Evolutionary conservation across 2,797 vertebrate genomes (phyloP).

Genomic region (Takifugu ocellatus): DNA sequence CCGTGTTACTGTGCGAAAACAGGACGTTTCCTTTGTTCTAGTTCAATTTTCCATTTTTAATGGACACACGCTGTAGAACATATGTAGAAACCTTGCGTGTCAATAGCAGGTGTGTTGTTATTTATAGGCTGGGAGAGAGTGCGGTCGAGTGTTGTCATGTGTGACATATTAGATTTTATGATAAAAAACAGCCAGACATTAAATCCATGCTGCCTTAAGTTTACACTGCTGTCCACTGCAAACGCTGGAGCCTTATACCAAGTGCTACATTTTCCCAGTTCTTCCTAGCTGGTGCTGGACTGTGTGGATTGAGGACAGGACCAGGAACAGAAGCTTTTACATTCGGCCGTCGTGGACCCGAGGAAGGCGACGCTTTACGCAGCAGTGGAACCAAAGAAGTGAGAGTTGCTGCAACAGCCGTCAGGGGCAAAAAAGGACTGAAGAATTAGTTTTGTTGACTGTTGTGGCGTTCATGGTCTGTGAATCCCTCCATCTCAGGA

Average conservation of each 20-base stretch:
- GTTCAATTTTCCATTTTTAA: conserved; percentile 41
- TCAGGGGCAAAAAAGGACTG: no score
- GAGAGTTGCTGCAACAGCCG: no score
- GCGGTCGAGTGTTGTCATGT: conserved; percentile 47
- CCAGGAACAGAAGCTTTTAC: background rate
- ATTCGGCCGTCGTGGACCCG: no score
- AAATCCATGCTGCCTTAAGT: conserved; percentile 91
- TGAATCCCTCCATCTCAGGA: no score
- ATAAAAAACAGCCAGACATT: conserved; percentile 68
- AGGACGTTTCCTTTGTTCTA: conserved; percentile 50
- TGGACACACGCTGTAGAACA: background rate
- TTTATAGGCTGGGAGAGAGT: conserved; percentile 61
- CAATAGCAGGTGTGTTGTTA: conserved; percentile 59
- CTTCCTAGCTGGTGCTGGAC: conserved; percentile 50
- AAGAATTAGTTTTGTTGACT: no score
- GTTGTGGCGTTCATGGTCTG: no score
- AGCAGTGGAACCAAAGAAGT: no score
- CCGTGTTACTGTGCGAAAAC: conserved; percentile 87
- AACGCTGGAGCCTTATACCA: conserved; percentile 90
- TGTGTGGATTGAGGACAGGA: conserved; percentile 55
- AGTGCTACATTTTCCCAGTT: conserved; percentile 66
- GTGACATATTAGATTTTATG: conserved; percentile 42
- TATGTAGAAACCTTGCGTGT: conserved; percentile 42
- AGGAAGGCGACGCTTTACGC: no score
- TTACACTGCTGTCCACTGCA: conserved; percentile 87